These are phyloP conservation scores for Zosterops hypoxanthus DNA, from an alignment of 2,113 vertebrate species.

Conservation along the genomic window DNA sequence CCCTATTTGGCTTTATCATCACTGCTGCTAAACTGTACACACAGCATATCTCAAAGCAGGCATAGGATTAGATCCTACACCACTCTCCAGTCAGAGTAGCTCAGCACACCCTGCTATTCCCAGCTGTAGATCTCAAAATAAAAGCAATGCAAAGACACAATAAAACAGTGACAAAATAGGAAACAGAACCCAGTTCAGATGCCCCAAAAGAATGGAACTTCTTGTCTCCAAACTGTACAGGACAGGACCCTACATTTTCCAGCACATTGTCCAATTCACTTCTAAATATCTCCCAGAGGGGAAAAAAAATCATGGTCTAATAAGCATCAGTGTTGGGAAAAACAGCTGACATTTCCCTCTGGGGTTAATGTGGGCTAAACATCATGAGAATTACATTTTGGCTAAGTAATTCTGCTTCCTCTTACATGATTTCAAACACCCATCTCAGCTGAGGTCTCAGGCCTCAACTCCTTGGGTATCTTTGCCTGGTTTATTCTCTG, in stretches of 20 bases:
- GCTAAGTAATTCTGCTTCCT: not conserved
- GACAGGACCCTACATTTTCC: conserved; percentile 1
- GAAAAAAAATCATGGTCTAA: not conserved
- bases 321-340: conserved; percentile 22
- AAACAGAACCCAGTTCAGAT: not conserved
- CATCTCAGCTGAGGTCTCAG: not conserved
- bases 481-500: not conserved
- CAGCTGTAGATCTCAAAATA: not conserved
- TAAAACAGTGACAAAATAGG: not conserved
- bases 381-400: not conserved
- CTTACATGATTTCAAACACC: not conserved
- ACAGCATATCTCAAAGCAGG: not conserved
- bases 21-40: not conserved
- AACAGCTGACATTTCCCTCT: not conserved
- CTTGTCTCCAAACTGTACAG: not conserved
- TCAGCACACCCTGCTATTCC: not conserved
- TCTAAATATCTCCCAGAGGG: not conserved
- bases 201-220: not conserved
- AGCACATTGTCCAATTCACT: not conserved
- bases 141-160: not conserved
- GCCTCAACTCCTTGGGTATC: not conserved
- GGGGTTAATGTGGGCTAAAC: not conserved
- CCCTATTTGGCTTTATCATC: not conserved
- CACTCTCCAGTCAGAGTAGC: not conserved
- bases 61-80: not conserved